Evolutionary conservation across 2,797 vertebrate genomes (phyloP).

Genomic region (Podarcis lilfordi): DNA sequence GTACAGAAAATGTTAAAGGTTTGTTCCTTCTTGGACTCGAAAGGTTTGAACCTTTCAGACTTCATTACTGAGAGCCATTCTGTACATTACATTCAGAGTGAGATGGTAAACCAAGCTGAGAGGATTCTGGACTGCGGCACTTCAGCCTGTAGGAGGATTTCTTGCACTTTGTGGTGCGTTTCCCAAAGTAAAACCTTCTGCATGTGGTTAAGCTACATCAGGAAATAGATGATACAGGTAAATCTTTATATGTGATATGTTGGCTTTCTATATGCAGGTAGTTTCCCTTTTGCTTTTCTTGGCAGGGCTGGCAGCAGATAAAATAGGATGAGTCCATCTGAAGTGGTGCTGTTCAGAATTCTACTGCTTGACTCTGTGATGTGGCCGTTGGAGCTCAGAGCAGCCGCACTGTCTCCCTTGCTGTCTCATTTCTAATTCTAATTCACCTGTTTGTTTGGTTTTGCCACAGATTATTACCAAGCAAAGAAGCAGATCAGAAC

Average conservation of each 20-base stretch:
- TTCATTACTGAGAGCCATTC: rapidly evolving
- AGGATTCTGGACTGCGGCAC: not conserved
- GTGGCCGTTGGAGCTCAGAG: not conserved
- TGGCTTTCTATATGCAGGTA: not conserved
- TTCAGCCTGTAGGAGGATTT: not conserved
- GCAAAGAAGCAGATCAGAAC: conserved; percentile 21
- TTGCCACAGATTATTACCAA: conserved; percentile 27
- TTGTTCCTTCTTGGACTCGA: conserved; percentile 2
- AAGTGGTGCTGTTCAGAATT: not conserved
- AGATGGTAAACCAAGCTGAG: not conserved
- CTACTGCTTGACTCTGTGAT: not conserved
- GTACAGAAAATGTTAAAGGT: conserved; percentile 27
- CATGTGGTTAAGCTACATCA: rapidly evolving
- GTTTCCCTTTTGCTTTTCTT: not conserved
- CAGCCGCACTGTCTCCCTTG: not conserved
- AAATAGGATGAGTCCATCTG: not conserved
- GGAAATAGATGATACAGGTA: not conserved
- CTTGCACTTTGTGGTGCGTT: not conserved
- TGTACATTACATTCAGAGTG: not conserved
- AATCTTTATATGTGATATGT: not conserved
- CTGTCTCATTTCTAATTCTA: not conserved
- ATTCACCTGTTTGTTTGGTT: not conserved
- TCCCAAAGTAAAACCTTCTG: conserved; percentile 6
- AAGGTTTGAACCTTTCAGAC: not conserved
- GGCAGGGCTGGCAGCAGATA: not conserved